Evolutionary conservation across 1,140 invertebrate genomes (phyloP).

Genomic region (Drosophila parabipectinata): DNA sequence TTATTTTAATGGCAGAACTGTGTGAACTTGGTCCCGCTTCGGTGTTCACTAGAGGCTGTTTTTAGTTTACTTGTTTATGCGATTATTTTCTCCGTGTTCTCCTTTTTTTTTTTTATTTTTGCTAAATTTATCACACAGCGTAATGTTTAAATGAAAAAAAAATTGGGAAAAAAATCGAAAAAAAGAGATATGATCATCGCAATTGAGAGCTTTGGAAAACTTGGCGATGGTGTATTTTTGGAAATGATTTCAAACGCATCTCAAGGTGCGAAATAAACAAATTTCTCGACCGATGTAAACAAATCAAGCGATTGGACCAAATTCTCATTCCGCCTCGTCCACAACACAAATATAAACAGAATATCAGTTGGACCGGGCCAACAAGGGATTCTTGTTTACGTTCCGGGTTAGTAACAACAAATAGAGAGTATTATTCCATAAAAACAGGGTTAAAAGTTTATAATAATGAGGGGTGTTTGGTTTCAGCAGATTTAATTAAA

Average conservation of each 20-base stretch:
- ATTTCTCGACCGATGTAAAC: slow-evolving; percentile 64
- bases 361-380: slow-evolving; percentile 1
- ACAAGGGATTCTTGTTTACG: slow-evolving; percentile 10
- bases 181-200: neutral
- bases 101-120: slow-evolving; percentile 34
- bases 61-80: slow-evolving; percentile 61
- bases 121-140: slow-evolving; percentile 69
- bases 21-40: slow-evolving; percentile 58
- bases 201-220: slow-evolving; percentile 30
- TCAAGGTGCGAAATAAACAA: slow-evolving; percentile 79
- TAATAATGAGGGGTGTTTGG: too few relatives aligned
- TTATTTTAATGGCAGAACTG: slow-evolving; percentile 65
- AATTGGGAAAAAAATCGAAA: neutral
- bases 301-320: slow-evolving; percentile 50
- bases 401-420: slow-evolving; percentile 34
- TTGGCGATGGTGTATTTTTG: slow-evolving; percentile 63
- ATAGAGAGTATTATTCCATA: slow-evolving; percentile 4
- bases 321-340: slow-evolving; percentile 22
- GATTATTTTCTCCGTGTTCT: slow-evolving; percentile 56
- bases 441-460: too few relatives aligned
- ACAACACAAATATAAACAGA: slow-evolving; percentile 30
- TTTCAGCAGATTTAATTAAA: too few relatives aligned
- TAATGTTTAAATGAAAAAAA: neutral
- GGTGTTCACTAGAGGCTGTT: slow-evolving; percentile 10
- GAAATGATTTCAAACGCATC: slow-evolving; percentile 81